A percentile compares a stretch with the other conserved stretches of the same genome.
Conservation (phyloP, 2,888 invertebrate genomes). For the Globia sparganii region DNA sequence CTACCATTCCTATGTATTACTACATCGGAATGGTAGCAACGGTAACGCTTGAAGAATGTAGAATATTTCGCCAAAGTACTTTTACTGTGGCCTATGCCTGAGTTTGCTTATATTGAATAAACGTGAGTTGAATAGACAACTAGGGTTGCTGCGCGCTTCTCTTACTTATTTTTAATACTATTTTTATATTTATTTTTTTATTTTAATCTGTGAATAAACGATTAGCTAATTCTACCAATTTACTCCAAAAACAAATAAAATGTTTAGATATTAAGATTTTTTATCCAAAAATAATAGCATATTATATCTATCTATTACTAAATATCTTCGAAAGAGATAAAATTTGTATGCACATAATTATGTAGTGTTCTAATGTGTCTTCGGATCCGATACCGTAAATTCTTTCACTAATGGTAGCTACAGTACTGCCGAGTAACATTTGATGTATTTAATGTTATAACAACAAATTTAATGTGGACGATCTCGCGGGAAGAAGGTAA, state of each 20-base stretch:
- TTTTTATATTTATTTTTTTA: neutral
- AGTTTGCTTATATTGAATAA: constrained; percentile 91
- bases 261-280: neutral
- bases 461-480: neutral
- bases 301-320: neutral
- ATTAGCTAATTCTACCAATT: too few relatives aligned
- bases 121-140: constrained; percentile 89
- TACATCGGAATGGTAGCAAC: constrained; percentile 71
- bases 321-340: neutral
- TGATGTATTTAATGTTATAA: neutral
- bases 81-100: constrained; percentile 86
- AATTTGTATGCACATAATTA: too few relatives aligned
- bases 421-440: neutral
- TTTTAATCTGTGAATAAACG: neutral
- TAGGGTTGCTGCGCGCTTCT: constrained; percentile 80
- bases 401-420: neutral
- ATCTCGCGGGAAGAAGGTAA: neutral
- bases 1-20: too few relatives aligned
- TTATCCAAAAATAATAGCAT: neutral
- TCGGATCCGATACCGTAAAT: neutral
- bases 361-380: too few relatives aligned
- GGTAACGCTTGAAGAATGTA: constrained; percentile 85
- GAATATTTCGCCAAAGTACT: constrained; percentile 88
- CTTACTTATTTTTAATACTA: neutral
- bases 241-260: neutral